Conservation (phyloP, 2,888 invertebrate genomes). For the Drosophila bunnanda region DNA sequence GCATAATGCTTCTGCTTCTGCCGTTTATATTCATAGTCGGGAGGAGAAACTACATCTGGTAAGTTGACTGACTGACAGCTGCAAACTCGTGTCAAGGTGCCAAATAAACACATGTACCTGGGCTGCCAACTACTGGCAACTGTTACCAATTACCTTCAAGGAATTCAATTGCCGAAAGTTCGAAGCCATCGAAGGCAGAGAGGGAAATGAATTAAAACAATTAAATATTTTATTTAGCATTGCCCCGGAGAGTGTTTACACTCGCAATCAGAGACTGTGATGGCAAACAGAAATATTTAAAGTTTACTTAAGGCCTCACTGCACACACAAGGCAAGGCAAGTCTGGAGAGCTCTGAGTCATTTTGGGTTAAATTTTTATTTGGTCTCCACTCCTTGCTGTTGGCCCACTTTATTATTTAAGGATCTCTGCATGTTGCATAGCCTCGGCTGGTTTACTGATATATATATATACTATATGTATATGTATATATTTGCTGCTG, state of each 20-base stretch:
- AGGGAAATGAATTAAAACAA: conserved; percentile 63
- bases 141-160: conserved; percentile 50
- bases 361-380: conserved; percentile 38
- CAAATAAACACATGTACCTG: conserved; percentile 35
- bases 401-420: conserved; percentile 63
- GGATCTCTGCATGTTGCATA: conserved; percentile 37
- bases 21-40: conserved; percentile 16
- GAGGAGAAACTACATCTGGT: conserved; percentile 7
- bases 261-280: conserved; percentile 22
- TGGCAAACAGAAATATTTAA: conserved; percentile 38
- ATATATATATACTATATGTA: conserved; percentile 46
- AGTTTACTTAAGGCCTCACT: conserved; percentile 30
- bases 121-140: conserved; percentile 33
- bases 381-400: conserved; percentile 17
- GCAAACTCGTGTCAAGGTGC: conserved; percentile 25
- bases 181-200: conserved; percentile 20
- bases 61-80: conserved; percentile 11
- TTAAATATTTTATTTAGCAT: conserved; percentile 70
- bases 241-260: conserved; percentile 45
- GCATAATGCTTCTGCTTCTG: conserved; percentile 15
- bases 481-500: conserved; percentile 24
- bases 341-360: not conserved
- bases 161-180: conserved; percentile 52
- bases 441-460: conserved; percentile 49
- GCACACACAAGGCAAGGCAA: conserved; percentile 4